A percentile compares a stretch with the other conserved stretches of the same genome.
Evolutionary conservation across 1,140 invertebrate genomes (phyloP).

Genomic region (Leguminivora glycinivorella): DNA sequence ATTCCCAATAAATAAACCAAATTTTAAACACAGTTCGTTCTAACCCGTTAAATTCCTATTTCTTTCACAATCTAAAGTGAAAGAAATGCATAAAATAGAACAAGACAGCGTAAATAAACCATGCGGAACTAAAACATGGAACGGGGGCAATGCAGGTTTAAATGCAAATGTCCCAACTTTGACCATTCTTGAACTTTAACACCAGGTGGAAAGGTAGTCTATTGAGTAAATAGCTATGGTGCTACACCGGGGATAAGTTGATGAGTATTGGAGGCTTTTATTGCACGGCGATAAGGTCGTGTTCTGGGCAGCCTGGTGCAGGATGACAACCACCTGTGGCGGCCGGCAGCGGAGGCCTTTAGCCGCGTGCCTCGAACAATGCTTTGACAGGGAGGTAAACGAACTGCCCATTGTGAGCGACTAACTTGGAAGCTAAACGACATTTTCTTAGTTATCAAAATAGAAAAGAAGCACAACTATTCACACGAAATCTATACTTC

Average conservation of each 20-base stretch:
- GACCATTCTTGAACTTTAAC: background rate
- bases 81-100: slow-evolving; percentile 4
- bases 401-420: background rate
- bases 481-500: too few relatives aligned
- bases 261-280: background rate
- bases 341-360: background rate
- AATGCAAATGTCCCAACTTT: background rate
- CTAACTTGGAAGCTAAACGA: background rate
- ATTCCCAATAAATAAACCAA: background rate
- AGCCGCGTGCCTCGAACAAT: background rate
- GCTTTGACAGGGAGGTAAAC: slow-evolving; percentile 3
- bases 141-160: background rate
- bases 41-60: background rate
- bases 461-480: too few relatives aligned
- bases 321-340: background rate
- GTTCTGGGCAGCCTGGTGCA: background rate
- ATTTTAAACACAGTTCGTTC: background rate
- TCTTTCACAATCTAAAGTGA: background rate
- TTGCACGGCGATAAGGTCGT: background rate
- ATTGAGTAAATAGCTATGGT: background rate
- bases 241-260: background rate
- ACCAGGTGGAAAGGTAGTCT: background rate
- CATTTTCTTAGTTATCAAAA: background rate
- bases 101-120: slow-evolving; percentile 1
- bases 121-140: background rate